These are phyloP conservation scores for Columba guinea DNA, from an alignment of 2,797 vertebrate species.

Conservation along the genomic window DNA sequence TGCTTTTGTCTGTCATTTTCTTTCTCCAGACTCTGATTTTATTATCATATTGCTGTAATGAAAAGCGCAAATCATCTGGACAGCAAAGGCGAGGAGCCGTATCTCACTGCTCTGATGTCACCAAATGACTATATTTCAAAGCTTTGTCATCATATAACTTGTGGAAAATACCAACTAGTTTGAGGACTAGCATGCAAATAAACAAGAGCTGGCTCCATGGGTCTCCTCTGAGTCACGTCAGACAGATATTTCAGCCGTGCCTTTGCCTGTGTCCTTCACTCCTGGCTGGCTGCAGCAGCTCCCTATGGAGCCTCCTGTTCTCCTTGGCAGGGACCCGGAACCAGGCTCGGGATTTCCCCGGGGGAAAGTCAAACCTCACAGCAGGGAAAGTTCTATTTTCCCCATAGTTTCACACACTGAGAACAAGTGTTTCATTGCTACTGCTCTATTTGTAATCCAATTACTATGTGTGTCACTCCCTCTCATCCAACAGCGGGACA, in stretches of 20 bases:
- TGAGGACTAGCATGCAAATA: neutral
- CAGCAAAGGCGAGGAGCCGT: conserved; percentile 23
- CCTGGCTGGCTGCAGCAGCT: neutral
- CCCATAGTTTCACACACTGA: neutral
- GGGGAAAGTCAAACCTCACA: neutral
- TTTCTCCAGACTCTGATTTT: conserved; percentile 40
- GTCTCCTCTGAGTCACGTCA: neutral
- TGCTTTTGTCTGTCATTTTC: conserved; percentile 36
- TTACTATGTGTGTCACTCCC: neutral
- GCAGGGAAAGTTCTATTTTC: neutral
- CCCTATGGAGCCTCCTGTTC: neutral
- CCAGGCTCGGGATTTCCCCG: neutral
- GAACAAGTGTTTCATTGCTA: neutral
- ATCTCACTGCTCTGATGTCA: conserved; percentile 24
- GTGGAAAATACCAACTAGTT: neutral
- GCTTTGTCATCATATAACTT: neutral
- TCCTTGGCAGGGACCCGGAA: accelerated
- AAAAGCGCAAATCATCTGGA: conserved; percentile 61
- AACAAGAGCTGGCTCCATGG: neutral
- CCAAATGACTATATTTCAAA: neutral
- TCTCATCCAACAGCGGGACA: neutral
- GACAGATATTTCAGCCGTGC: neutral
- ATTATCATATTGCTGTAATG: conserved; percentile 55
- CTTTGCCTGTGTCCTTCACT: conserved; percentile 6
- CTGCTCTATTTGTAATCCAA: neutral